phyloP scores from a whole-genome alignment of 2,888 invertebrate genomes.

The Drosophila flavopinicola region DNA sequence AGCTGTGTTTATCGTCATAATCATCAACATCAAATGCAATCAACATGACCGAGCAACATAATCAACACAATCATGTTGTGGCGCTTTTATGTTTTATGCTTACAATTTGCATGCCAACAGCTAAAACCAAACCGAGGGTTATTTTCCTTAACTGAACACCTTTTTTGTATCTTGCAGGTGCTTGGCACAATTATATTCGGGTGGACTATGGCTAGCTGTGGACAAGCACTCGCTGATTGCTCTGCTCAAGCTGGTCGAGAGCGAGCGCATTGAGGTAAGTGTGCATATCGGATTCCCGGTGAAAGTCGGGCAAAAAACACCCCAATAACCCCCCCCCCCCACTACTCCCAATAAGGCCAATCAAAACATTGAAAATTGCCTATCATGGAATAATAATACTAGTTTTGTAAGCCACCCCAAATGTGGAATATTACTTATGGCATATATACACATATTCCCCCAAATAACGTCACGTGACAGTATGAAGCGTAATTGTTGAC shows the following conservation, averaged over 20 bases:
- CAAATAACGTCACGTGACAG: conserved; percentile 37
- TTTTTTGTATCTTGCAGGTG: conserved; percentile 70
- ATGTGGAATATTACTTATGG: neutral
- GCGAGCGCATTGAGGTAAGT: conserved; percentile 86
- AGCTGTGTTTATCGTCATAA: conserved; percentile 43
- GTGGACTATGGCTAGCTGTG: conserved; percentile 88
- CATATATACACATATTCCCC: conserved; percentile 9
- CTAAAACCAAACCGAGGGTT: conserved; percentile 30
- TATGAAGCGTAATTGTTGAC: conserved; percentile 35
- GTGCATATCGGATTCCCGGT: conserved; percentile 30
- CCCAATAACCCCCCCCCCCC: conserved; percentile 10
- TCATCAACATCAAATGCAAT: conserved; percentile 65
- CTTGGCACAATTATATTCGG: conserved; percentile 87
- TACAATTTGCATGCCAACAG: conserved; percentile 45
- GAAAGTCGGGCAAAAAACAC: conserved; percentile 44
- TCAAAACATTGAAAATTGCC: conserved; percentile 19
- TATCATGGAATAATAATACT: neutral
- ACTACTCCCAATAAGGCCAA: conserved; percentile 4
- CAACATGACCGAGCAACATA: conserved; percentile 65
- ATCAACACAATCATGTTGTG: conserved; percentile 54
- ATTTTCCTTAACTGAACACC: conserved; percentile 10
- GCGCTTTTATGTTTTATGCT: conserved; percentile 36
- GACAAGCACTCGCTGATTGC: conserved; percentile 89
- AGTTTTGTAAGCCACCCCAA: conserved; percentile 24
- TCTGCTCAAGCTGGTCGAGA: conserved; percentile 86